Conservation (phyloP, 2,888 invertebrate species). For the Campoplex nolae region DNA sequence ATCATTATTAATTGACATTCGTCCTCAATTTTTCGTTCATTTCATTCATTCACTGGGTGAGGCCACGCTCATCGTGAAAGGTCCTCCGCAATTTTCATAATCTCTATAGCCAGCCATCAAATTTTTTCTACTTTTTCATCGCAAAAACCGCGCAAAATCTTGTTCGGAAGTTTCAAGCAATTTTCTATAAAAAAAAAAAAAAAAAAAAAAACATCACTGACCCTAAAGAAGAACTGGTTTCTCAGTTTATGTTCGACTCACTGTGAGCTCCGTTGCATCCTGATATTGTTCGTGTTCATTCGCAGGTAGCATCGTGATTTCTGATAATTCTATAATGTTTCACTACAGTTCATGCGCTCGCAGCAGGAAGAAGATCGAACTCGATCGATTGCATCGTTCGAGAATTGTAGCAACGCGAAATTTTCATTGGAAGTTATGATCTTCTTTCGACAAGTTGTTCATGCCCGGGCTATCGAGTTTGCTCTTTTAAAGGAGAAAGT, state of each 20-base stretch:
- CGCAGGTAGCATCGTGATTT: not conserved
- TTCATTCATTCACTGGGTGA: not conserved
- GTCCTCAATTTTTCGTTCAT: not conserved
- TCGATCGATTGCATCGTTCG: not conserved
- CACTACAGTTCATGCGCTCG: not conserved
- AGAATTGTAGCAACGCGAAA: constrained; percentile 9
- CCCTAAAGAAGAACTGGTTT: not conserved
- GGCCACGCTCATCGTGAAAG: not conserved
- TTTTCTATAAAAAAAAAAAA: not conserved
- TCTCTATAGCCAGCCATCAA: not conserved
- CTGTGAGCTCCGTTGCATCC: too few relatives aligned
- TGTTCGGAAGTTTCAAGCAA: not conserved
- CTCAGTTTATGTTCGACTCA: not conserved
- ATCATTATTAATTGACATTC: not conserved
- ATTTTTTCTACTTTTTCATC: not conserved
- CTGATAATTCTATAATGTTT: not conserved
- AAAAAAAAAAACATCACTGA: not conserved
- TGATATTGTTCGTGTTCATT: not conserved
- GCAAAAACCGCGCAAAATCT: not conserved
- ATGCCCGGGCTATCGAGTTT: constrained; percentile 15
- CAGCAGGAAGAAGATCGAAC: not conserved
- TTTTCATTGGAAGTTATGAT: not conserved
- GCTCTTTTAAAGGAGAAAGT: constrained; percentile 70
- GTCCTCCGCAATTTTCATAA: not conserved
- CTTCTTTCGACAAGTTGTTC: constrained; percentile 1